Conservation (phyloP, 1,140 invertebrate species). For the Heliconius eleuchia region DNA sequence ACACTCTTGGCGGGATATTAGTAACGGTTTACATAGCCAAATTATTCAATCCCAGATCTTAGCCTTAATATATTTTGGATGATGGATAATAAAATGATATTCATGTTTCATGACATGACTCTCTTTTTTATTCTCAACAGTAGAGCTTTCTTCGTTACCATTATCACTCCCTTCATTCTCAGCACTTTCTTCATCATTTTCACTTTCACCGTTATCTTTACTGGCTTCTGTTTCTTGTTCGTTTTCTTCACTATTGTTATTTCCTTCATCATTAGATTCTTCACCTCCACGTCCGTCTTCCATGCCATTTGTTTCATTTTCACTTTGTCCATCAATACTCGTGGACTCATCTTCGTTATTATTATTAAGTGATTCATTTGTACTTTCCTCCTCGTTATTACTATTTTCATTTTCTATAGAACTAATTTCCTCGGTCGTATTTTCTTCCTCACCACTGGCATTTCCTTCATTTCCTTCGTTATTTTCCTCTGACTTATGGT, state of each 20-base stretch:
- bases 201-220: background rate
- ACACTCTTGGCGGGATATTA: background rate
- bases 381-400: background rate
- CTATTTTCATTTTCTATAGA: background rate
- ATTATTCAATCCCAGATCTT: background rate
- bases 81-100: conserved; percentile 32
- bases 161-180: conserved; percentile 17
- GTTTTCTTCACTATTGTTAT: conserved; percentile 15
- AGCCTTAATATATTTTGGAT: conserved; percentile 25
- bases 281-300: background rate
- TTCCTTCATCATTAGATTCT: background rate
- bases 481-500: conserved; percentile 2
- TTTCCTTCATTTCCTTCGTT: conserved; percentile 25
- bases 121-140: conserved; percentile 16
- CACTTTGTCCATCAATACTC: background rate
- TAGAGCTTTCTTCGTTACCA: conserved; percentile 16
- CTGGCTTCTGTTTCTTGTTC: conserved; percentile 15
- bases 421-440: conserved; percentile 23
- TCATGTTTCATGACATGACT: conserved; percentile 14
- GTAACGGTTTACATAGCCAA: background rate
- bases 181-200: conserved; percentile 15
- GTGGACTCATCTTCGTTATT: conserved; percentile 7
- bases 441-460: conserved; percentile 19
- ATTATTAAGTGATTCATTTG: background rate
- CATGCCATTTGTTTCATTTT: background rate